A percentile compares a stretch with the other conserved stretches of the same genome.
Conservation (phyloP, 2,797 vertebrate genomes). For the Pachyuromys duprasi region DNA sequence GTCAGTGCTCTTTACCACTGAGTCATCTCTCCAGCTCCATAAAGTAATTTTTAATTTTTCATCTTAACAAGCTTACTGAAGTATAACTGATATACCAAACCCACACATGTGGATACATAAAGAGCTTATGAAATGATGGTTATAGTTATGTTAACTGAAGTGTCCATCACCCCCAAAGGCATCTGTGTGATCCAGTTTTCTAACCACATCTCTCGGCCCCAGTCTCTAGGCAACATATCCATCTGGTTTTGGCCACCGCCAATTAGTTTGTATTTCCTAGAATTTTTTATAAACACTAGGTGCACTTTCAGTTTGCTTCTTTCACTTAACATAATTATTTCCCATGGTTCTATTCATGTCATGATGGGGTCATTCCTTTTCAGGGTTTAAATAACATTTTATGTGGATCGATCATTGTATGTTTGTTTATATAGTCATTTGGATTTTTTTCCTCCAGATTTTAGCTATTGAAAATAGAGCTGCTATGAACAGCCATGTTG, state of each 20-base stretch:
- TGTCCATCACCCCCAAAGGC: neutral
- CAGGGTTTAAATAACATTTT: neutral
- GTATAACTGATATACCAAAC: neutral
- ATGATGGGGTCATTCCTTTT: neutral
- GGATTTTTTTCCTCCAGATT: neutral
- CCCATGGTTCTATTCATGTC: neutral
- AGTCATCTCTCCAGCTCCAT: neutral
- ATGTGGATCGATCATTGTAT: neutral
- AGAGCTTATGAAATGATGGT: neutral
- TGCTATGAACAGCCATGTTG: neutral
- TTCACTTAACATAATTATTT: neutral
- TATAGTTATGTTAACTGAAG: neutral
- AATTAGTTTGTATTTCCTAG: neutral
- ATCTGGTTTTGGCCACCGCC: neutral
- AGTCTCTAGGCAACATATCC: neutral
- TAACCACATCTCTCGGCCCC: neutral
- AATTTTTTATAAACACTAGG: neutral
- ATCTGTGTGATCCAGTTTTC: neutral
- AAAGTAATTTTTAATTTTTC: neutral
- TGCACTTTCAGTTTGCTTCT: neutral
- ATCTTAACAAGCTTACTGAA: neutral
- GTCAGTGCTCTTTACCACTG: neutral
- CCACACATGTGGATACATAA: neutral
- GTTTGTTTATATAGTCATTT: neutral
- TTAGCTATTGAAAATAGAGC: constrained; percentile 2